These are phyloP conservation scores for Hippocampus zosterae DNA, from an alignment of 2,113 vertebrate genomes.

Conservation along the genomic window DNA sequence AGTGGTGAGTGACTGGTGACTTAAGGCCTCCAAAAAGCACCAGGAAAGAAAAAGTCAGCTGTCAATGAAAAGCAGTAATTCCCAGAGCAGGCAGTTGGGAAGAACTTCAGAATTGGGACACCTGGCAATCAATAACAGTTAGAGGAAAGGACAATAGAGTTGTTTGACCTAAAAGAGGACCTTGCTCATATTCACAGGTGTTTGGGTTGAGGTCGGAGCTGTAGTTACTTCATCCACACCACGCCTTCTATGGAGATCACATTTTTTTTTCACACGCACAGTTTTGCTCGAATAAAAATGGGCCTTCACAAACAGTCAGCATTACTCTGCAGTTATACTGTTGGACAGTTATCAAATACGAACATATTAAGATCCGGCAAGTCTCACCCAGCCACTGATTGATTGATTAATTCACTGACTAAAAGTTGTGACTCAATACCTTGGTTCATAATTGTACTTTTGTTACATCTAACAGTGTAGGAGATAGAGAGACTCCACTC, in stretches of 20 bases:
- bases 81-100: slow-evolving; percentile 39
- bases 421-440: not conserved
- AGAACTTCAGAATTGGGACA: not conserved
- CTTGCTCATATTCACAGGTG: not conserved
- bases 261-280: not conserved
- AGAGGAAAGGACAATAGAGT: not conserved
- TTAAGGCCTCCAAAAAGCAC: slow-evolving; percentile 58
- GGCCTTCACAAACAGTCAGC: not conserved
- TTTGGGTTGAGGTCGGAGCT: not conserved
- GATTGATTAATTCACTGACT: not conserved
- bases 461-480: not conserved
- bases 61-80: slow-evolving; percentile 64
- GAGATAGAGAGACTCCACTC: not conserved
- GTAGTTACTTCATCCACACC: too few relatives aligned
- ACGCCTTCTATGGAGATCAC: not conserved
- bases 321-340: not conserved
- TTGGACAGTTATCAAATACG: not conserved
- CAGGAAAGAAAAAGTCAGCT: slow-evolving; percentile 57
- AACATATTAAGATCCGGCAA: not conserved
- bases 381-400: not conserved
- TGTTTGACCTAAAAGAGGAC: not conserved
- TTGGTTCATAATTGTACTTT: not conserved
- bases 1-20: slow-evolving; percentile 65
- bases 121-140: not conserved
- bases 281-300: not conserved